These are phyloP conservation scores for Metacarcinus magister DNA, from an alignment of 2,888 invertebrate species.

Conservation along the genomic window DNA sequence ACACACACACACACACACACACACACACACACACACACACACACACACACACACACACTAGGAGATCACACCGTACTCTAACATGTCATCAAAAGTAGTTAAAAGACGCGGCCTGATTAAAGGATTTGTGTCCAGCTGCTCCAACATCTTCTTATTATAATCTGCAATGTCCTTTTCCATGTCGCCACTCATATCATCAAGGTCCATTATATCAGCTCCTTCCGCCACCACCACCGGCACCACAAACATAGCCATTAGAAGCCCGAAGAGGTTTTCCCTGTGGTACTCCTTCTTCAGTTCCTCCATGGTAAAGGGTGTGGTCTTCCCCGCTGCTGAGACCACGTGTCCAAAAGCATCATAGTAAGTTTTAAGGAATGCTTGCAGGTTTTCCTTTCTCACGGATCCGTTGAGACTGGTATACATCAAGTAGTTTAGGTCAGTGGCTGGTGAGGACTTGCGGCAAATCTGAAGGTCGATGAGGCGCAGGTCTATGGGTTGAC, in stretches of 20 bases:
- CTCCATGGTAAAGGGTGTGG: conserved; percentile 54
- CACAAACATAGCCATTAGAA: conserved; percentile 63
- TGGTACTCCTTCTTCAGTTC: conserved; percentile 69
- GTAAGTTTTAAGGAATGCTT: conserved; percentile 62
- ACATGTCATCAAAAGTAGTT: conserved; percentile 75
- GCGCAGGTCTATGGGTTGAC: conserved; percentile 72
- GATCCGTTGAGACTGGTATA: conserved; percentile 77
- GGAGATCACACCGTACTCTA: conserved; percentile 66
- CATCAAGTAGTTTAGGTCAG: conserved; percentile 80
- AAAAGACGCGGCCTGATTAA: conserved; percentile 68
- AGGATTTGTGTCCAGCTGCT: conserved; percentile 61
- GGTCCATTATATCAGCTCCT: conserved; percentile 42
- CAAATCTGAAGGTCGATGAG: conserved; percentile 78
- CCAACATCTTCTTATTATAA: background rate
- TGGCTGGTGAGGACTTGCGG: conserved; percentile 60
- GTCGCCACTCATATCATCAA: conserved; percentile 1
- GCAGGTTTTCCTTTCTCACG: conserved; percentile 67
- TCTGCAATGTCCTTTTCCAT: conserved; percentile 43
- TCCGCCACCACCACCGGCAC: conserved; percentile 65
- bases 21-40: conserved; percentile 42
- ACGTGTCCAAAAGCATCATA: conserved; percentile 64
- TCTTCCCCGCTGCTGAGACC: background rate
- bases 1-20: conserved; percentile 28
- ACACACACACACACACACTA: conserved; percentile 52
- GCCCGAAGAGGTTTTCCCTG: conserved; percentile 62